Conservation (phyloP, 2,797 vertebrate genomes). For the Gallirallus australis region DNA sequence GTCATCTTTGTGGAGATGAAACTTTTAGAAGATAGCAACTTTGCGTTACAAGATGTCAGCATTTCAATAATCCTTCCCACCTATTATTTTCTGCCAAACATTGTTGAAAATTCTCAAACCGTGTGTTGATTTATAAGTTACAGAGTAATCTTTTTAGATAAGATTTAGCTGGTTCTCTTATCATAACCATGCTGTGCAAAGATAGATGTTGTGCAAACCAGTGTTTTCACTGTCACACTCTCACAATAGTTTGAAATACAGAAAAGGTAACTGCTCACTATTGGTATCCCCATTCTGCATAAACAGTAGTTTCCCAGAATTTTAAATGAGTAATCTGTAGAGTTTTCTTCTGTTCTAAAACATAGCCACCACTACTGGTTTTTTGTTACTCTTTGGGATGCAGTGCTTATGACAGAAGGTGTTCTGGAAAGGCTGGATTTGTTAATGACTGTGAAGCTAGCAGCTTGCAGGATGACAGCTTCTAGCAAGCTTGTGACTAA, state of each 20-base stretch:
- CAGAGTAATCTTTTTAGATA: not conserved
- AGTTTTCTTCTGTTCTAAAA: not conserved
- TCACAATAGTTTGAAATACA: not conserved
- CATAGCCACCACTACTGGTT: not conserved
- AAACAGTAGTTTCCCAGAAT: not conserved
- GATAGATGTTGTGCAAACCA: not conserved
- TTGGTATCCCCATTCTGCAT: not conserved
- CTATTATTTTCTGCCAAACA: not conserved
- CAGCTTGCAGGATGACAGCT: not conserved
- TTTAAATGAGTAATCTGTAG: not conserved
- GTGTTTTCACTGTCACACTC: not conserved
- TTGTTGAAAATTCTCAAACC: not conserved
- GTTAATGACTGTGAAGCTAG: not conserved
- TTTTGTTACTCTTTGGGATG: not conserved
- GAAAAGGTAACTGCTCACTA: not conserved
- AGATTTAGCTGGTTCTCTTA: not conserved
- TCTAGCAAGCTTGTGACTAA: not conserved
- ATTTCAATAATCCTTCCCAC: not conserved
- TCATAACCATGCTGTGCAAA: not conserved
- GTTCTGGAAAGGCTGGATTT: not conserved
- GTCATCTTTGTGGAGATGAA: not conserved
- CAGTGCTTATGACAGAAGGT: not conserved
- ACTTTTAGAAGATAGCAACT: not conserved
- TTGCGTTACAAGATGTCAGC: not conserved
- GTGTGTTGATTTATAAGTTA: not conserved